A percentile compares a stretch with the other conserved stretches of the same genome.
Evolutionary conservation across 35 echinoderm and acorn worm species (phyloP).

Genomic region (Apostichopus californicus): DNA sequence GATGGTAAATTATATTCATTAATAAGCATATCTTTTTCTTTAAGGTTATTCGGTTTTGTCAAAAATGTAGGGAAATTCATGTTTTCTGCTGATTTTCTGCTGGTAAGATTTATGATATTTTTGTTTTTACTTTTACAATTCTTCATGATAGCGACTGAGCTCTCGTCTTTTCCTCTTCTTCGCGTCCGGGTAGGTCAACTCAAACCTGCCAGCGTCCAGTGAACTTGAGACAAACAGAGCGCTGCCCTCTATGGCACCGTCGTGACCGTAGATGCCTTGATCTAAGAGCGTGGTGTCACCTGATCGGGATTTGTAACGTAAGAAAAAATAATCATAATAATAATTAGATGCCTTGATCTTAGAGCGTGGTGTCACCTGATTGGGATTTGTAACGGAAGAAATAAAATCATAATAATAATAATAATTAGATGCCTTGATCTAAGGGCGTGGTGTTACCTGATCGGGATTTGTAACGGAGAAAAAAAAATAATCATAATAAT

Average conservation of each 20-base stretch:
- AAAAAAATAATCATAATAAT: background rate
- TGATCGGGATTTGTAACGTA: background rate
- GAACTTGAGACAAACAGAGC: conserved; percentile 82
- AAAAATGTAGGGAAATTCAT: too few relatives aligned
- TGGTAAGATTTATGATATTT: background rate
- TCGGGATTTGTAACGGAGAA: background rate
- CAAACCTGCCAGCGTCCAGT: conserved; percentile 76
- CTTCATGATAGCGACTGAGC: background rate
- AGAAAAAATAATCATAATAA: background rate
- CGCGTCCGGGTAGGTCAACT: conserved; percentile 86
- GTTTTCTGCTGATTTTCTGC: too few relatives aligned
- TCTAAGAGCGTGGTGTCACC: conserved; percentile 81
- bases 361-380: too few relatives aligned
- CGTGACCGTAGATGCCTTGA: conserved; percentile 76
- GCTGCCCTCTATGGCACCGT: conserved; percentile 75
- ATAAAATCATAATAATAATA: too few relatives aligned
- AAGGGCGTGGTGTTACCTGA: too few relatives aligned
- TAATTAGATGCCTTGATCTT: too few relatives aligned
- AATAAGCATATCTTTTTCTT: too few relatives aligned
- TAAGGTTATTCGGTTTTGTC: too few relatives aligned
- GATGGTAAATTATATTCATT: too few relatives aligned
- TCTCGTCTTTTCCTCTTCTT: conserved; percentile 59
- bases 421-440: too few relatives aligned
- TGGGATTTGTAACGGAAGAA: too few relatives aligned
- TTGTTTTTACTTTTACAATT: background rate